Evolutionary conservation across 2,888 invertebrate species (phyloP), one percentile per base, ranked within the genome.

Genomic region (Eledone cirrhosa): DNA sequence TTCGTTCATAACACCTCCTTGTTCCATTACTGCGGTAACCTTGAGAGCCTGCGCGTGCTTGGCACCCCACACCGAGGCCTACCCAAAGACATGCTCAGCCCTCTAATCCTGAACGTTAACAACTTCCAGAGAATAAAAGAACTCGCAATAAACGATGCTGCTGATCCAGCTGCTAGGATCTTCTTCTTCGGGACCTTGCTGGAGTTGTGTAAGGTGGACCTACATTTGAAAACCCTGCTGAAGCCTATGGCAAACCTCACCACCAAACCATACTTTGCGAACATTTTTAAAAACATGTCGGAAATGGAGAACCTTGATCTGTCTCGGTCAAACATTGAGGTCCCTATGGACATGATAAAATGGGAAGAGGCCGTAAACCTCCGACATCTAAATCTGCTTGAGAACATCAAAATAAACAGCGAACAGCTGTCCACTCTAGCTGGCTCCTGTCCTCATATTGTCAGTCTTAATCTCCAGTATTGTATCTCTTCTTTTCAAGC

Each of bases 101-200:
- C 89, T 29, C 84, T 88, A 77, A 85, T 89, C 65, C 83, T 84
- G 24, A 86, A 87, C 80, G 83, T 85, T 16, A 84, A 86, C 48
- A 86, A 87, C 59, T 81, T 87, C 78, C 81, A 81, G 79, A 85
- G 86, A 69, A 81, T 89, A 65, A 86, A 84, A 78, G 85, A 84
- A 4, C 84, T 89, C 83, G 86, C 86, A 33, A 85, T 89, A 63
- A 88, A 88, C 69, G 85, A 84, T 81, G 88, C 88, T 78, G 87
- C 88, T 59, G 88, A 89, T 82, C 87, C 89, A 16, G 87, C 88
- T 29, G 88, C 89, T 31, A 84, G 89, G 77, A 86, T 89, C 82
- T 88, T 89, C 78, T 89, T 88, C 84, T 89, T 88, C 79, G 88
- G 88, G 41, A 86, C 88, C n/a, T 80, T 89, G 69, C 83, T 88